Evolutionary conservation across 2,888 invertebrate species (phyloP).

Genomic region (Druceiella hillmani): DNA sequence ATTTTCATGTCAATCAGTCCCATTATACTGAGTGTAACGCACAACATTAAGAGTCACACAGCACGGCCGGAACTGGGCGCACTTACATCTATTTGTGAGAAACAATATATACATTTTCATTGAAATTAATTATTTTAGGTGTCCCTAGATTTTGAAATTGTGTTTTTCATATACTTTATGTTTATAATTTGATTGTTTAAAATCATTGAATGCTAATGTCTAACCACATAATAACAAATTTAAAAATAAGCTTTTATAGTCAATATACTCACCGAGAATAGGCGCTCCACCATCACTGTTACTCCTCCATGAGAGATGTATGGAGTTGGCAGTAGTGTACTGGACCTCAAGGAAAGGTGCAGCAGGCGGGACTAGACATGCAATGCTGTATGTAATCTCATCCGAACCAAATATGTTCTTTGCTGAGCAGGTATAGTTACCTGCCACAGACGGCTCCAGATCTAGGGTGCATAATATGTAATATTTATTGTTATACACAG

Average conservation of each 20-base stretch:
- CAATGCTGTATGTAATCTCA: conserved; percentile 72
- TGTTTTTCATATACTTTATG: conserved; percentile 9
- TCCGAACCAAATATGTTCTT: conserved; percentile 81
- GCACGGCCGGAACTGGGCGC: too few species aligned
- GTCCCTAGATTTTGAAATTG: too few species aligned
- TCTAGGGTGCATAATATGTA: conserved; percentile 37
- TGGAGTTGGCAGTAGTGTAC: conserved; percentile 64
- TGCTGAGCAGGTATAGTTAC: conserved; percentile 78
- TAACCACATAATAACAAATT: conserved; percentile 9
- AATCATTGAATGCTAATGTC: conserved; percentile 5
- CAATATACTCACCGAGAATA: conserved; percentile 35
- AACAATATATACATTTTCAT: too few species aligned
- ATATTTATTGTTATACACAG: neutral
- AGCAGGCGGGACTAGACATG: conserved; percentile 70
- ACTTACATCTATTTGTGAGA: too few species aligned
- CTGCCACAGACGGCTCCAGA: conserved; percentile 65
- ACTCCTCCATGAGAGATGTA: conserved; percentile 41
- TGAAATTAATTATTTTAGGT: too few species aligned
- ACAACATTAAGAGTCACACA: too few species aligned
- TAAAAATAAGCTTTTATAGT: conserved; percentile 10
- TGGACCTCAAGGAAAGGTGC: conserved; percentile 63
- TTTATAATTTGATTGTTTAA: conserved; percentile 10
- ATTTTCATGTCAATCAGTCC: too few species aligned
- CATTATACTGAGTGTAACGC: too few species aligned
- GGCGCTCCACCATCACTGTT: conserved; percentile 55